Evolutionary conservation across 2,113 vertebrate species (phyloP), one percentile per base, ranked within the genome.

Genomic region (Syngnathus floridae): DNA sequence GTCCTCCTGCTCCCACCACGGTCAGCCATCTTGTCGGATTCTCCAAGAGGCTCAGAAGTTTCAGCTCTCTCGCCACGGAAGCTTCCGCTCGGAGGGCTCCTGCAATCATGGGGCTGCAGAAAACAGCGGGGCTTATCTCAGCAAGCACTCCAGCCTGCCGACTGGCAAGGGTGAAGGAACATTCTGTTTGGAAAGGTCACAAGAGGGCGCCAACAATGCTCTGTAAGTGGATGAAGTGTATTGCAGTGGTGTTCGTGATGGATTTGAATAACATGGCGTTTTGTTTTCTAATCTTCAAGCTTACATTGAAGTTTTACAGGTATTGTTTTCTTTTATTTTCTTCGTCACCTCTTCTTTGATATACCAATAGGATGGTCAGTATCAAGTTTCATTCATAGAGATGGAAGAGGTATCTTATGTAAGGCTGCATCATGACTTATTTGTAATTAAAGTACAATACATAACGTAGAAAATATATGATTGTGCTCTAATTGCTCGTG

Each of bases 1-100:
- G 0, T 84, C 84, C 1, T 71, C 82, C 31, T 80, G 78, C 51
- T 87, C 82, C 9, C 74, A 67, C 0, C 74, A 64, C 0, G 78
- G 83, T 22, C 86, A 78, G 1, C 77, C 81, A 0, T 82, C 77
- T 0, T 82, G 81, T 17, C 76, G 79, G 54, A 84, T 36, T 63
- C 78, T 88, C 22, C 90, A 92, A 63, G 78, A 91, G 35, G 84
- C 92, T 0, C 91, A 92, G 82, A 91, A 86, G 77, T 93, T 91
- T 71, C 91, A 89, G 76, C 72, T 88, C 60, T 91, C 91, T 45
- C 88, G 86, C 12, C 91, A 91, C 3, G 91, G 90, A 57, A 95
- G 93, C 72, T 93, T 94, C 82, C 95, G 93, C 65, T 95, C 93
- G 0, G 91, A 93, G 49, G 92, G 92, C 14, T 91, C 92, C 0